Conservation (phyloP, 2,797 vertebrate genomes). For the Sebastes itinus region DNA sequence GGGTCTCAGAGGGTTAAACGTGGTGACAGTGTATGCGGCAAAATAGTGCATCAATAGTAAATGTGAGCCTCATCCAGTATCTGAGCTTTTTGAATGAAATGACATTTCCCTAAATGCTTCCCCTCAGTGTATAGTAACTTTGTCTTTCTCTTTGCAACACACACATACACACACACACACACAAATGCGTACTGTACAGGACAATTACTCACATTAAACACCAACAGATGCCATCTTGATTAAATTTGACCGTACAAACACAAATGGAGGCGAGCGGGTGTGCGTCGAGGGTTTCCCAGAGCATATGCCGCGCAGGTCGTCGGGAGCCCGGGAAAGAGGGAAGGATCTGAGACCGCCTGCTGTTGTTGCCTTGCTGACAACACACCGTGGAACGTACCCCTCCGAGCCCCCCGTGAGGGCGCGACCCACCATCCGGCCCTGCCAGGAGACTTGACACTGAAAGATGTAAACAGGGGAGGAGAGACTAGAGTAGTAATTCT, state of each 20-base stretch:
- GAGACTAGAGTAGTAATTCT: constrained; percentile 9
- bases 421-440: constrained; percentile 52
- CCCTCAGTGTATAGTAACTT: constrained; percentile 42
- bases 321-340: constrained; percentile 57
- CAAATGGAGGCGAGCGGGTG: constrained; percentile 80
- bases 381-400: constrained; percentile 62
- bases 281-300: constrained; percentile 76
- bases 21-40: constrained; percentile 36
- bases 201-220: constrained; percentile 86
- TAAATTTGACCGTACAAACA: constrained; percentile 86
- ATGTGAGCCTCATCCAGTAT: constrained; percentile 32
- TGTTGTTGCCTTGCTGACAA: constrained; percentile 69
- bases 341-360: constrained; percentile 68
- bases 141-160: constrained; percentile 10
- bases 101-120: constrained; percentile 56
- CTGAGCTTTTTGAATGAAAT: constrained; percentile 43
- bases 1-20: neutral
- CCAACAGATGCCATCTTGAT: constrained; percentile 86
- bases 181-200: constrained; percentile 61
- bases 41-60: constrained; percentile 50
- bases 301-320: constrained; percentile 80
- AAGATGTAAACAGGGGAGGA: constrained; percentile 50
- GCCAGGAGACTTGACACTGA: constrained; percentile 5
- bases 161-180: neutral
- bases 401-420: constrained; percentile 27